Conservation (phyloP, 1,140 invertebrate species). For the Pinna nobilis region DNA sequence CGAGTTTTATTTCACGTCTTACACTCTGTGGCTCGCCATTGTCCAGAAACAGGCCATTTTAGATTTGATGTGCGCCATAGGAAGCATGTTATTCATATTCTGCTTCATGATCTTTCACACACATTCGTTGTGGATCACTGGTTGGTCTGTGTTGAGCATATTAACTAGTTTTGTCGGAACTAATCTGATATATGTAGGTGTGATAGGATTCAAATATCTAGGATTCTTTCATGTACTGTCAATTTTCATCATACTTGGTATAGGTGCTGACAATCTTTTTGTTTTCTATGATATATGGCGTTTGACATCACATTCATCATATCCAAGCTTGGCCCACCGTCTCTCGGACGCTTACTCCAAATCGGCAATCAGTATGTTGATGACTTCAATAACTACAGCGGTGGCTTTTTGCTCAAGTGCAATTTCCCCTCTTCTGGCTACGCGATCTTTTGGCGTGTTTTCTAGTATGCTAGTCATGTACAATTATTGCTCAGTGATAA, state of each 20-base stretch:
- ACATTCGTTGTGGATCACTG: conserved; percentile 51
- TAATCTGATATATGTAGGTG: conserved; percentile 54
- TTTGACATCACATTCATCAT: conserved; percentile 21
- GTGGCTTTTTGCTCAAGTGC: conserved; percentile 46
- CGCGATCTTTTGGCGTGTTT: conserved; percentile 51
- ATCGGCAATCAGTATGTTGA: conserved; percentile 44
- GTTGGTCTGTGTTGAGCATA: conserved; percentile 48
- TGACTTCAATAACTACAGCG: conserved; percentile 47
- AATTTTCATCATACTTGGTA: conserved; percentile 60
- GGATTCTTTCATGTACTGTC: conserved; percentile 60
- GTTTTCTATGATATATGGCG: conserved; percentile 62
- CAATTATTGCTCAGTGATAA: conserved; percentile 54
- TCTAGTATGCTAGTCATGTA: conserved; percentile 46
- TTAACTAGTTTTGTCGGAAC: conserved; percentile 53
- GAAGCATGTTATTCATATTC: conserved; percentile 57
- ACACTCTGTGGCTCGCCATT: conserved; percentile 26
- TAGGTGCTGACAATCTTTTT: conserved; percentile 60
- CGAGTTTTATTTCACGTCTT: conserved; percentile 39
- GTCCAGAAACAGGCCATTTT: conserved; percentile 44
- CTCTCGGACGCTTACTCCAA: conserved; percentile 32
- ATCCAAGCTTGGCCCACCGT: conserved; percentile 32
- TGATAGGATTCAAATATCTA: conserved; percentile 55
- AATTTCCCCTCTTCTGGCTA: conserved; percentile 46
- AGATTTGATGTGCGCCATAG: conserved; percentile 53
- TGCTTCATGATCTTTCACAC: conserved; percentile 57